Conservation (phyloP, 2,888 invertebrate genomes). For the Leptinotarsa haldemani region DNA sequence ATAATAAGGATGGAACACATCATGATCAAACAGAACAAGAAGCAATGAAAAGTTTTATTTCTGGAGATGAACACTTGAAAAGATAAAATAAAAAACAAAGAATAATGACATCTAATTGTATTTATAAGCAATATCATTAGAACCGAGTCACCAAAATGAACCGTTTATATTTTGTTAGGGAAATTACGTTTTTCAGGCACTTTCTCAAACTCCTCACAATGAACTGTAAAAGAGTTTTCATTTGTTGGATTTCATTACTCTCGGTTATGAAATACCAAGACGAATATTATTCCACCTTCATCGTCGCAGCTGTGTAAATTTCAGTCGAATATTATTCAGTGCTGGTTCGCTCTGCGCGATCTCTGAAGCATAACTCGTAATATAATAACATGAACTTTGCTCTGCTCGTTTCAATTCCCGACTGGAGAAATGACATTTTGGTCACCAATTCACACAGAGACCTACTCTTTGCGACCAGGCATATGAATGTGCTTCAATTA, state of each 20-base stretch:
- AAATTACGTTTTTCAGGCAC: not conserved
- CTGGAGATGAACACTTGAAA: no score
- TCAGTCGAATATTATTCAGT: not conserved
- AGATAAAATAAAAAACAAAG: no score
- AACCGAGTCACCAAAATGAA: no score
- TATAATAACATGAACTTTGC: slow-evolving; percentile 10
- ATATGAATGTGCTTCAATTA: no score
- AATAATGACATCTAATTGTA: no score
- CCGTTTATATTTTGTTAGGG: no score
- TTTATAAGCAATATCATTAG: no score
- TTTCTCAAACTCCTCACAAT: not conserved
- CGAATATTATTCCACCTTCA: slow-evolving; percentile 1
- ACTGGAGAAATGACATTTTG: not conserved
- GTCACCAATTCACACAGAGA: not conserved
- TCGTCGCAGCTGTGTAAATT: slow-evolving; percentile 8
- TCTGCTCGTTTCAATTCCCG: not conserved
- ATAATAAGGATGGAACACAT: no score
- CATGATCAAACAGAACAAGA: no score
- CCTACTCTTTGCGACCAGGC: not conserved
- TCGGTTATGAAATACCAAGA: not conserved
- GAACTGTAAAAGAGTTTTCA: no score
- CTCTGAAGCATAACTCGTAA: slow-evolving; percentile 10
- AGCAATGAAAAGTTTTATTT: no score
- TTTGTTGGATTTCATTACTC: not conserved
- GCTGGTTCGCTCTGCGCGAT: not conserved